phyloP scores from a whole-genome alignment of 1,140 invertebrate genomes.

The Drosophila seguyi region DNA sequence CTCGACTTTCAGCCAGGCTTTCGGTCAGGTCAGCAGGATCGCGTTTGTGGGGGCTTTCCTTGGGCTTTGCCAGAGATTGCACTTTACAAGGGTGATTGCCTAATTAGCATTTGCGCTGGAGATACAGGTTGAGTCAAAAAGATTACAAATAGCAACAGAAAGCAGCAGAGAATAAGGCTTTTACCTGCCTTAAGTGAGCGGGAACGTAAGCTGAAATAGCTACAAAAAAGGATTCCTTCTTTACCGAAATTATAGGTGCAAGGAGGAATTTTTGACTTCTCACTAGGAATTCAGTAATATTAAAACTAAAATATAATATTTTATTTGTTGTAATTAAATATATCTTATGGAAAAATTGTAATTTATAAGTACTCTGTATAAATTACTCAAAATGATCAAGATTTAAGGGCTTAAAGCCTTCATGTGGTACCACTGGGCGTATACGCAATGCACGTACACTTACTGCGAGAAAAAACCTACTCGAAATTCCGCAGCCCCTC shows the following conservation, averaged over 20 bases:
- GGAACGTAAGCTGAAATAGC: not conserved
- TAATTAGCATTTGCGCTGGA: conserved; percentile 37
- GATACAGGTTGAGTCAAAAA: not conserved
- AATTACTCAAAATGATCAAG: not conserved
- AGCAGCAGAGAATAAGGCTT: too few species aligned
- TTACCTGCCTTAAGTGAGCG: not conserved
- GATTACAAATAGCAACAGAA: not conserved
- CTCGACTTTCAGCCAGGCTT: not conserved
- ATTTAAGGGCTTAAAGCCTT: not conserved
- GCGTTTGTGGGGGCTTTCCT: conserved; percentile 6
- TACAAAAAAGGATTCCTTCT: not conserved
- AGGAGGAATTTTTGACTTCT: not conserved
- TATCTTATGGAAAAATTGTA: too few species aligned
- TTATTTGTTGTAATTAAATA: not conserved
- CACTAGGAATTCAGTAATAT: rapidly evolving
- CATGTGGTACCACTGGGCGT: not conserved
- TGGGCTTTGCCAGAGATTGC: conserved; percentile 28
- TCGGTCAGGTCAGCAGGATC: conserved; percentile 16
- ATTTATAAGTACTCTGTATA: not conserved
- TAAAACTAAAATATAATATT: not conserved
- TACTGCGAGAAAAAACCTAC: not conserved
- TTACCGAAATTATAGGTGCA: too few species aligned
- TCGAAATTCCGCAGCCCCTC: conserved; percentile 16
- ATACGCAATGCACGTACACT: conserved; percentile 35
- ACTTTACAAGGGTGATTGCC: conserved; percentile 38